Conservation (phyloP, 1,140 invertebrate species). For the Macrostomum lignano region DNA sequence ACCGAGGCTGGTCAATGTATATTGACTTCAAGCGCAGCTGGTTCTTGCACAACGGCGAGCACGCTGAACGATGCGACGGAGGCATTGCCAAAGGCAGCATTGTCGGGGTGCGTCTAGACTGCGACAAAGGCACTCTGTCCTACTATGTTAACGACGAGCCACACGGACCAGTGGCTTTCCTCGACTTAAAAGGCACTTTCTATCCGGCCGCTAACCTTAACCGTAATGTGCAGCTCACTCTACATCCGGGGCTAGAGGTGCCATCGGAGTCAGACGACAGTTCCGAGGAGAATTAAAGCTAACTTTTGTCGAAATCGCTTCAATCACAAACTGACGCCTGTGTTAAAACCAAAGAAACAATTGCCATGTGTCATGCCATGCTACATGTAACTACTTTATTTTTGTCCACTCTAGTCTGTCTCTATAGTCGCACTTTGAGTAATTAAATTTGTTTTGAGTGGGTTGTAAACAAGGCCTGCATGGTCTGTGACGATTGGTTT, state of each 20-base stretch:
- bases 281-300: too few relatives aligned
- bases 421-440: too few relatives aligned
- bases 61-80: slow-evolving; percentile 58
- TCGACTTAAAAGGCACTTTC: slow-evolving; percentile 36
- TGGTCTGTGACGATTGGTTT: too few relatives aligned
- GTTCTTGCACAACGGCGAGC: slow-evolving; percentile 71
- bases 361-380: too few relatives aligned
- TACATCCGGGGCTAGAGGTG: slow-evolving; percentile 64
- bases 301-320: too few relatives aligned
- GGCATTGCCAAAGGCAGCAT: slow-evolving; percentile 56
- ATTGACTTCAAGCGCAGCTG: slow-evolving; percentile 66
- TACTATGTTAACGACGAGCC: slow-evolving; percentile 80
- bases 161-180: slow-evolving; percentile 31
- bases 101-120: slow-evolving; percentile 63
- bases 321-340: too few relatives aligned
- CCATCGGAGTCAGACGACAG: slow-evolving; percentile 27
- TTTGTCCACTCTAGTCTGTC: too few relatives aligned
- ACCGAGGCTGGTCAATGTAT: slow-evolving; percentile 93
- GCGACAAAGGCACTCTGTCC: slow-evolving; percentile 54
- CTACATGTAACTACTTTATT: too few relatives aligned
- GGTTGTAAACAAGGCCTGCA: too few relatives aligned
- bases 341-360: too few relatives aligned
- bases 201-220: slow-evolving; percentile 92
- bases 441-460: too few relatives aligned
- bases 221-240: slow-evolving; percentile 62